Base-by-base conservation (phyloP, 2,797 vertebrate genomes). In the Enteromius unitaeniatus region DNA sequence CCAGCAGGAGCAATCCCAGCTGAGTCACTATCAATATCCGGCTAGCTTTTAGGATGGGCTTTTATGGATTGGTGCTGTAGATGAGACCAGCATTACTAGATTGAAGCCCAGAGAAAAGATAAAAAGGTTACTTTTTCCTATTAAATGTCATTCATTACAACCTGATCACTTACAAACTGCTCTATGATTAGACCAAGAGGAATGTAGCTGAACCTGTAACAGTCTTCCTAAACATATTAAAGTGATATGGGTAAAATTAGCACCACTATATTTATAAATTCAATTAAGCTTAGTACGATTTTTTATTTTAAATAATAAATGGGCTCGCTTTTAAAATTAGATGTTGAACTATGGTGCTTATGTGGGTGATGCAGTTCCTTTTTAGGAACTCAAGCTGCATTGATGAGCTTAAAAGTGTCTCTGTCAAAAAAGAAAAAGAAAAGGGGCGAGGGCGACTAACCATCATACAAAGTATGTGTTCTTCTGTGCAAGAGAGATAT, bases 1-100 rank as follows among this genome's bases (percentile, higher is more conserved):
- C 83, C 85, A 81, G 87, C 67, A 42, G 70, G 28, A 77, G 64
- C 78, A 84, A 84, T 88, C 83, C 87, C 76, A 86, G 81, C 28
- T 62, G 81, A 86, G 60, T 77, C 70, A 70, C 85, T 87, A 78
- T 86, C 82, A 83, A 88, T 89, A 86, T 88, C 79, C 81, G 65
- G 80, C 75, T 78, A 37, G 79, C 84, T 87, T 86, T 85, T 37
- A 81, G 78, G 74, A 68, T 37, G 26, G 64, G 37, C 62, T 70
- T 87, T 86, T 73, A 79, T 85, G 87, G 79, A 79, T 84, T 64
- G 76, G 26, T 34, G 45, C 64, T 53, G 60, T 37, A 31, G 70
- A 86, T 64, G 76, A 75, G 79, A 85, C 85, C 70, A 81, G 79
- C 76, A 79, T 76, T 84, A 81, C 23, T 73, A 81, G 55, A 81